Evolutionary conservation across 2,797 vertebrate species (phyloP).

Genomic region (Picus viridis): DNA sequence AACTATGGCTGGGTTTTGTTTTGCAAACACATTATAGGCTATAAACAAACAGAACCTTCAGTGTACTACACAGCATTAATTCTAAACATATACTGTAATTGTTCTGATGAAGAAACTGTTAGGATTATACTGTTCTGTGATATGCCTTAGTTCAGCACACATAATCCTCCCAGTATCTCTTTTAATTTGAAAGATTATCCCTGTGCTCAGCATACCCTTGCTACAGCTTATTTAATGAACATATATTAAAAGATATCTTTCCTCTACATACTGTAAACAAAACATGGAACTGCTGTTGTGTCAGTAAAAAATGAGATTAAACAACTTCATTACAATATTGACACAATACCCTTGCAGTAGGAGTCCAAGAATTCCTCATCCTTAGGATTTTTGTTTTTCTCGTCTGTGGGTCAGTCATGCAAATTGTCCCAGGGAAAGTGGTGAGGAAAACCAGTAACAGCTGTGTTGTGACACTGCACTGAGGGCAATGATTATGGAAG

Average conservation of each 20-base stretch:
- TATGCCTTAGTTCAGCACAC: neutral
- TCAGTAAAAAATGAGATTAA: neutral
- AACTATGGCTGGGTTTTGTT: neutral
- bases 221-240: neutral
- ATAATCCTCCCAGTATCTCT: neutral
- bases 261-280: neutral
- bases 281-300: neutral
- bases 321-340: neutral
- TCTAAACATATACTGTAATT: neutral
- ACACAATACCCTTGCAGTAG: neutral
- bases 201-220: neutral
- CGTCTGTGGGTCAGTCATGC: neutral
- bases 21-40: neutral
- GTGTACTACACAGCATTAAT: neutral
- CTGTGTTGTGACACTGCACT: neutral
- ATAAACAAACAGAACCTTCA: neutral
- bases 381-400: neutral
- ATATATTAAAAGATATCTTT: neutral
- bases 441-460: neutral
- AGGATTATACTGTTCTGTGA: neutral
- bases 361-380: neutral
- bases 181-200: neutral
- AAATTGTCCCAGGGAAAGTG: neutral
- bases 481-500: neutral
- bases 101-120: neutral